phyloP scores from a whole-genome alignment of 2,888 invertebrate genomes.

The Euproctis similis region DNA sequence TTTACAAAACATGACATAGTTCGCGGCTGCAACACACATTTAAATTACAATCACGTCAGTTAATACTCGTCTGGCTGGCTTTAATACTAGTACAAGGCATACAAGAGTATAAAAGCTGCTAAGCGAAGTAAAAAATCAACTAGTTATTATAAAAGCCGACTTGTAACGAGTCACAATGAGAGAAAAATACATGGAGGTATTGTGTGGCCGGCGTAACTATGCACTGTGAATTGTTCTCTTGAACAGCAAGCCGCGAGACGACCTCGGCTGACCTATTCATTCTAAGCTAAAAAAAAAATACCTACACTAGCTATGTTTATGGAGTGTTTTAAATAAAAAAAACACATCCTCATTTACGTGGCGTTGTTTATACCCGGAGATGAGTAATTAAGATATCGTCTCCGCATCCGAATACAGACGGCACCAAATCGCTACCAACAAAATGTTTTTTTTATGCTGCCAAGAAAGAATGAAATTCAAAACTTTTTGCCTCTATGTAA shows the following conservation, averaged over 20 bases:
- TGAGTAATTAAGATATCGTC: too few species aligned
- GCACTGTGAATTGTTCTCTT: constrained; percentile 52
- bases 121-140: constrained; percentile 25
- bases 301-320: too few species aligned
- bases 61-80: constrained; percentile 24
- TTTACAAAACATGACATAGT: constrained; percentile 30
- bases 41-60: constrained; percentile 30
- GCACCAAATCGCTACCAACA: too few species aligned
- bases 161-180: constrained; percentile 44
- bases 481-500: too few species aligned
- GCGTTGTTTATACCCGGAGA: too few species aligned
- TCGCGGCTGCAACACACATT: constrained; percentile 34
- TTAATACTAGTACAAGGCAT: constrained; percentile 22
- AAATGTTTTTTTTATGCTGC: too few species aligned
- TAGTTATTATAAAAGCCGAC: constrained; percentile 32
- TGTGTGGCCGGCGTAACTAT: constrained; percentile 32
- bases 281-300: constrained; percentile 10
- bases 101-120: constrained; percentile 24
- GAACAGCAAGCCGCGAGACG: constrained; percentile 29
- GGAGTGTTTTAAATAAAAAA: too few species aligned
- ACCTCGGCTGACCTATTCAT: constrained; percentile 27
- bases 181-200: constrained; percentile 44
- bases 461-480: too few species aligned
- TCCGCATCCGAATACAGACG: too few species aligned
- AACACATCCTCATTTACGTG: too few species aligned